Base-by-base conservation (phyloP, 2,888 invertebrate genomes). In the Drosophila percnosoma region DNA sequence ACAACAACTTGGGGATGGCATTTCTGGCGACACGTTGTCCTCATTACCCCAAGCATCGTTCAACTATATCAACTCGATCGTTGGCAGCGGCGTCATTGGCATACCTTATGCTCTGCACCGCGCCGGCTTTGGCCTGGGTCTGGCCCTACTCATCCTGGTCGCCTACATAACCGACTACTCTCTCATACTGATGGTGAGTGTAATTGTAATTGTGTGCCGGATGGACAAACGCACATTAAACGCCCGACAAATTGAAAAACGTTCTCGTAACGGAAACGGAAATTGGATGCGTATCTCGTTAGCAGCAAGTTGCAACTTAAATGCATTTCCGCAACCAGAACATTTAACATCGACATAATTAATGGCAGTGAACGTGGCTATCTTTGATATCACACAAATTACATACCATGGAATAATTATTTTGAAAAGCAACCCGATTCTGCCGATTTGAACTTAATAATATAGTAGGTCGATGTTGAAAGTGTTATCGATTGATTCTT, bases 31-130 rank as follows among this genome's bases (percentile, higher is more conserved):
- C 68, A 95, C 95, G 87, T 94, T 95, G 83, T 95, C 95, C 83
- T 95, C 96, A 73, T 93, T 96, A 80, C 95, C 96, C 34, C 95
- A 95, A 93, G 96, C 97, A 76, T 96, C 96, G 92, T 97, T 97
- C 93, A 97, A 97, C 94, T 97, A 97, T 93, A 97, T 97, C 91
- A 97, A 97, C 93, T 97, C 97, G 58, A 97, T 97, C 91, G 96
- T 97, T 77, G 97, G 97, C 68, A 97, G 97, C 89, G 97, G 97
- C 75, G 96, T 97, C 64, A 97, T 97, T 89, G 97, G 97, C 66
- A 96, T 96, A 92, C 96, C 96, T n/a, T 97, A 96, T 92, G 97
- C 97, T 0, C 93, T 97, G 10, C 95, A 96, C 86, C 95, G 96
- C 90, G 96, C 97, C 58, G 97, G 97, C 15, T 96, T 97, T 88